Percentiles rank a stretch among this genome's conserved stretches.
These are phyloP conservation scores for Pseudococcus viburni DNA, from an alignment of 2,888 invertebrate genomes.

Conservation along the genomic window DNA sequence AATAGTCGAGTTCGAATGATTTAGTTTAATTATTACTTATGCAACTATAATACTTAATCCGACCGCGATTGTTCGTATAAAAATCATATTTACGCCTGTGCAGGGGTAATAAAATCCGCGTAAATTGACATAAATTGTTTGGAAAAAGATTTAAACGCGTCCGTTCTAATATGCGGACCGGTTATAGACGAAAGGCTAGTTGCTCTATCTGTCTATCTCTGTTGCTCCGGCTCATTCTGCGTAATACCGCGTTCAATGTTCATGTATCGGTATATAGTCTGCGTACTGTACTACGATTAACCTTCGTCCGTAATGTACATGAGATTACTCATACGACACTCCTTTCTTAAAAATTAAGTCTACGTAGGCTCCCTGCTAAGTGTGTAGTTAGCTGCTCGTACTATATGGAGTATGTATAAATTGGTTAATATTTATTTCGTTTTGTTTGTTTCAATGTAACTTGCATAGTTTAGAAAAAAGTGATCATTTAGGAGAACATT, in stretches of 20 bases:
- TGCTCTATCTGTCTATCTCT: not conserved
- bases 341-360: not conserved
- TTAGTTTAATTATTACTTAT: slow-evolving; percentile 7
- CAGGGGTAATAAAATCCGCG: not conserved
- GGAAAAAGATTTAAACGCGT: not conserved
- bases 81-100: slow-evolving; percentile 31
- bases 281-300: not conserved
- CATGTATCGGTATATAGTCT: not conserved
- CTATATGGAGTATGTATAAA: slow-evolving; percentile 7
- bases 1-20: not conserved
- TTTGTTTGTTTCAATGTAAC: not conserved
- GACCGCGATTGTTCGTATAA: not conserved
- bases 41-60: not conserved
- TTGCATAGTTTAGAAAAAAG: not conserved
- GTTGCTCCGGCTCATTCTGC: not conserved
- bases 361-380: slow-evolving; percentile 23
- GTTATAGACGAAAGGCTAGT: slow-evolving; percentile 22
- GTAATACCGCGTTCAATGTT: not conserved
- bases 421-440: slow-evolving; percentile 2
- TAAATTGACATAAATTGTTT: slow-evolving; percentile 35
- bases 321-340: slow-evolving; percentile 31
- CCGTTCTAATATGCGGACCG: not conserved
- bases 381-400: not conserved
- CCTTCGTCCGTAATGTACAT: slow-evolving; percentile 22
- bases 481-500: not conserved